Percentiles rank a stretch among this genome's conserved stretches.
Evolutionary conservation across 2,888 invertebrate genomes (phyloP).

Genomic region (Deilephila porcellus): DNA sequence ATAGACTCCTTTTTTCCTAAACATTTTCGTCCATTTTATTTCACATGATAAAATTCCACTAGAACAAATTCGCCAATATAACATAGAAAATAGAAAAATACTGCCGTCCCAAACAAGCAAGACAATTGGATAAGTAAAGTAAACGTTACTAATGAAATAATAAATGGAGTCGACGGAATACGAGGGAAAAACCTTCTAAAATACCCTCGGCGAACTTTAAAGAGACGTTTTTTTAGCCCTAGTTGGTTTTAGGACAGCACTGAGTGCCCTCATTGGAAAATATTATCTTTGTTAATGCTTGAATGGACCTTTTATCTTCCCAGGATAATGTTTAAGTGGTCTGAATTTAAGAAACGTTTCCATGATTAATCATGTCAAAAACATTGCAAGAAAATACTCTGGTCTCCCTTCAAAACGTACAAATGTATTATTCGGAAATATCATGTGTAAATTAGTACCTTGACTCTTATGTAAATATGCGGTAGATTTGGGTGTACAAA

Average conservation of each 20-base stretch:
- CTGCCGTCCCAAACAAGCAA: conserved; percentile 30
- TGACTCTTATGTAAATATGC: too few species aligned
- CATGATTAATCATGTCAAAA: too few species aligned
- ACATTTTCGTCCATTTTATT: too few species aligned
- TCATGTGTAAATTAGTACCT: too few species aligned
- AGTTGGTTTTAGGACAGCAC: conserved; percentile 9
- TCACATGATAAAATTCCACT: neutral
- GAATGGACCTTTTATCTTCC: neutral
- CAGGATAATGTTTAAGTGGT: neutral
- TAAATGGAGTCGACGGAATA: conserved; percentile 36
- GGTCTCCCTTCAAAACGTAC: too few species aligned
- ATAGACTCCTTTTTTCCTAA: too few species aligned
- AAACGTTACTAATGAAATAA: conserved; percentile 44
- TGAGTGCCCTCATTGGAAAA: conserved; percentile 8
- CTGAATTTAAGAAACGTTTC: too few species aligned
- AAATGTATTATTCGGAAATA: too few species aligned
- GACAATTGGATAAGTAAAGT: conserved; percentile 39
- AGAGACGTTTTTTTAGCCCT: conserved; percentile 9
- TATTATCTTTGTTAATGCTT: conserved; percentile 24
- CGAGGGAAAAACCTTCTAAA: conserved; percentile 27
- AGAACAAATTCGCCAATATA: conserved; percentile 11
- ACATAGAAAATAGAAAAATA: conserved; percentile 26
- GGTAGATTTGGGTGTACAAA: too few species aligned
- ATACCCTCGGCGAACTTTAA: conserved; percentile 24
- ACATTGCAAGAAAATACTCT: too few species aligned